Base-by-base conservation (phyloP, 2,888 invertebrate genomes). In the Conomelus anceps region DNA sequence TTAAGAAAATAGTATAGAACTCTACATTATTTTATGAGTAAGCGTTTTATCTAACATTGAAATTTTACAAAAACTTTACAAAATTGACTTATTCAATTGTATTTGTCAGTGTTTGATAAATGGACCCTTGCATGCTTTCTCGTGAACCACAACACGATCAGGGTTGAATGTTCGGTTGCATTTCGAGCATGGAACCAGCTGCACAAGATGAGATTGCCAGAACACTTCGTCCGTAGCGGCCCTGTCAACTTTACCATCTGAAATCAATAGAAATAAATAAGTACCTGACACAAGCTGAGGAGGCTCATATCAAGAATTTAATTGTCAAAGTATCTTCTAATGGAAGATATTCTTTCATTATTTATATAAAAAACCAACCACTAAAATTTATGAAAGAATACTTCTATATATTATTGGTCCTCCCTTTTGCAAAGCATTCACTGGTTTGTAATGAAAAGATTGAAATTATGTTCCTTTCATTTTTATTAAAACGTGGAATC, bases 111-210 rank as follows among this genome's bases (percentile, higher is more conserved):
- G 84, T 84, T 90, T 89, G 22, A 89, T 90, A 41, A 85, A 22
- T 3, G 88, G 87, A 22, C 93, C 94, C 91, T 94, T 94, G 92
- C 96, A 96, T 91, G 94, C 95, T 89, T 94, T 93, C 91, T 95
- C 95, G 92, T 96, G 96, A 1, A 96, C 94, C 17, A 94, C 93
- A 3, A 96, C 93, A 63, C 96, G 93, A 91, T 96, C 95, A 0
- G 96, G 95, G 91, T 95, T 94, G 93, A 96, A 96, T 85, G 94
- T 95, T 24, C 96, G 93, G 11, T 95, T 95, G 92, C 96, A 96
- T 92, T 93, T 94, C 41, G 93, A 92, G 92, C 96, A 96, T 3
- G 94, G 94, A 9, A 95, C 93, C 89, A 96, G 93, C 90, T 95
- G 94, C 3, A 93, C 93, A 86, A 95, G 93, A 90, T 95, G 94